Evolutionary conservation across 1,140 invertebrate species (phyloP).

Genomic region (Hylaeus volcanicus): DNA sequence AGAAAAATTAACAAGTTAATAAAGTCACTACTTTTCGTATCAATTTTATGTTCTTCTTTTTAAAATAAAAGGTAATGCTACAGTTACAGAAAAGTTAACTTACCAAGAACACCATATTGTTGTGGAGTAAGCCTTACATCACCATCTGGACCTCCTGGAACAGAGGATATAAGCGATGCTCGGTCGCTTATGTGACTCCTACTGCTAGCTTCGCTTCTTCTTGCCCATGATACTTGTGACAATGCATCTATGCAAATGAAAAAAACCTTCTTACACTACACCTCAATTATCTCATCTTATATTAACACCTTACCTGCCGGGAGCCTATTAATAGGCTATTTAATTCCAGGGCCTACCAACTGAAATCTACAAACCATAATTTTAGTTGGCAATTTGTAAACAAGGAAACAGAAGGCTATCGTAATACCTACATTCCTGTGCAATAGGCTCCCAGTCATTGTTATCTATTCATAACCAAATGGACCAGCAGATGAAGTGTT

Average conservation of each 20-base stretch:
- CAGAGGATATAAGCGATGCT: constrained; percentile 77
- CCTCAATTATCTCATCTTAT: not conserved
- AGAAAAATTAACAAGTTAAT: not conserved
- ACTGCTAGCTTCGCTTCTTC: constrained; percentile 77
- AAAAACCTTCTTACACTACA: constrained; percentile 1
- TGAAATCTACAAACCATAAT: no score
- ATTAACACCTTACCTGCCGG: no score
- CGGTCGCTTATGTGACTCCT: constrained; percentile 78
- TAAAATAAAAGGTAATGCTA: not conserved
- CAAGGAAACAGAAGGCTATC: no score
- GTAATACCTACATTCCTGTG: no score
- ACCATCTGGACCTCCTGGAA: constrained; percentile 74
- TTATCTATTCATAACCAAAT: no score
- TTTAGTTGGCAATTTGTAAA: no score
- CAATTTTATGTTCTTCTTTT: constrained; percentile 2
- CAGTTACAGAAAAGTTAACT: constrained; percentile 50
- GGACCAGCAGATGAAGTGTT: not conserved
- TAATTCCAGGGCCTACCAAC: no score
- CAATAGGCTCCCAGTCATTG: no score
- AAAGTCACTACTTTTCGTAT: not conserved
- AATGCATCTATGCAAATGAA: constrained; percentile 69
- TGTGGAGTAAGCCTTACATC: constrained; percentile 78
- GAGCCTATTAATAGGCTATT: no score
- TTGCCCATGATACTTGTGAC: constrained; percentile 78
- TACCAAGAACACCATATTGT: constrained; percentile 79